These are phyloP conservation scores for Triplophysa yarkandensis DNA, from an alignment of 2,797 vertebrate genomes.

Conservation along the genomic window DNA sequence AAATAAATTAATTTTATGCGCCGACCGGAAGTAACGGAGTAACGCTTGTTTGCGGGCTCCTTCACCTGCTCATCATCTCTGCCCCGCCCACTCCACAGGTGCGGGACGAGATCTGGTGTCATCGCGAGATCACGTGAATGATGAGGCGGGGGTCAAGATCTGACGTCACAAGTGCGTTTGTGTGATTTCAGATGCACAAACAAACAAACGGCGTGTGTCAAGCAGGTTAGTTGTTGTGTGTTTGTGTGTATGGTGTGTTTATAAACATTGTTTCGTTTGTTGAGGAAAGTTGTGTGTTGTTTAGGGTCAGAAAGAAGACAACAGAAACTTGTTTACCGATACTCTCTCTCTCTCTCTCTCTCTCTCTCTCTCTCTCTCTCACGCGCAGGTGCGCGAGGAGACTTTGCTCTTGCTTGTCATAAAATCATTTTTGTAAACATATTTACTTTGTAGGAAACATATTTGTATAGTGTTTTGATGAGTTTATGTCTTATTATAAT, in stretches of 20 bases:
- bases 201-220: conserved; percentile 1
- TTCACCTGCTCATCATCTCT: neutral
- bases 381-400: neutral
- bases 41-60: neutral
- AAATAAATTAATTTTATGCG: no score
- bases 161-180: neutral
- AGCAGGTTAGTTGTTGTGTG: conserved; percentile 29
- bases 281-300: neutral
- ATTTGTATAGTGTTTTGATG: neutral
- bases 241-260: neutral
- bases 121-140: conserved; percentile 1
- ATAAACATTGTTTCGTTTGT: neutral
- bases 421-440: neutral
- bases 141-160: neutral
- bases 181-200: neutral
- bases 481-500: no score
- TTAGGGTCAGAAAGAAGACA: neutral
- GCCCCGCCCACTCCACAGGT: conserved; percentile 31
- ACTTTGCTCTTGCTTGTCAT: no score
- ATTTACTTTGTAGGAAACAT: no score
- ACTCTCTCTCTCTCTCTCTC: conserved; percentile 4
- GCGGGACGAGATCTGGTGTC: neutral
- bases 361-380: no score
- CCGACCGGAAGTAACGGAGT: neutral
- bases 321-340: conserved; percentile 8